Conservation (phyloP, 2,888 invertebrate genomes). For the Apamea epomidion region DNA sequence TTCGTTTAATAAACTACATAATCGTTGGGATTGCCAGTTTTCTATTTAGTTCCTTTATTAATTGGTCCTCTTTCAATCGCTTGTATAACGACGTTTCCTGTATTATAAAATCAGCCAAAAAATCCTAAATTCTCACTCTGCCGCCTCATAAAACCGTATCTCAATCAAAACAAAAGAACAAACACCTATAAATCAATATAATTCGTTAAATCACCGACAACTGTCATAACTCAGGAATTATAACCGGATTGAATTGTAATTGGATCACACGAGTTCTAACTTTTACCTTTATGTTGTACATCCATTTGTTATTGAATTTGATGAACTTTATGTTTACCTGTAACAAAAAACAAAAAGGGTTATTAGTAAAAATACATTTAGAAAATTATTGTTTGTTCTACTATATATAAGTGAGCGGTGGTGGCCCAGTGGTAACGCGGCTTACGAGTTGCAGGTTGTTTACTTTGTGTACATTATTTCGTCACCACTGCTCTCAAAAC, state of each 20-base stretch:
- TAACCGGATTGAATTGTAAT: slow-evolving; percentile 59
- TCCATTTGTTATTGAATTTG: slow-evolving; percentile 33
- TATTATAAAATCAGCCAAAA: background rate
- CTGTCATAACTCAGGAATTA: slow-evolving; percentile 56
- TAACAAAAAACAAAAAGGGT: slow-evolving; percentile 46
- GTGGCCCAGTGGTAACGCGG: no score
- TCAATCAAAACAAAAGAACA: slow-evolving; percentile 37
- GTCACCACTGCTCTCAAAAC: no score
- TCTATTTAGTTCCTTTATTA: background rate
- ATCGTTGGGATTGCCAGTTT: background rate
- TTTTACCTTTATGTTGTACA: slow-evolving; percentile 28
- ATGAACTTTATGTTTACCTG: slow-evolving; percentile 53
- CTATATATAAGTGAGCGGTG: background rate
- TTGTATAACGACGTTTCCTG: background rate
- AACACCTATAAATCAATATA: slow-evolving; percentile 38
- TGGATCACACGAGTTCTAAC: slow-evolving; percentile 38
- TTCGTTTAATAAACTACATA: background rate
- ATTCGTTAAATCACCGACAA: slow-evolving; percentile 26
- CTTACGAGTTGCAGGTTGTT: no score
- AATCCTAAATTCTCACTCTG: background rate
- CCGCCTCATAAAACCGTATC: background rate
- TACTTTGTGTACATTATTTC: no score
- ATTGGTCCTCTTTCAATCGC: background rate
- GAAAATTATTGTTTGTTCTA: background rate
- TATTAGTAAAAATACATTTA: slow-evolving; percentile 5